A percentile compares a stretch with the other conserved stretches of the same genome.
Conservation (phyloP, 1,140 invertebrate species). For the Drosophila serrata region DNA sequence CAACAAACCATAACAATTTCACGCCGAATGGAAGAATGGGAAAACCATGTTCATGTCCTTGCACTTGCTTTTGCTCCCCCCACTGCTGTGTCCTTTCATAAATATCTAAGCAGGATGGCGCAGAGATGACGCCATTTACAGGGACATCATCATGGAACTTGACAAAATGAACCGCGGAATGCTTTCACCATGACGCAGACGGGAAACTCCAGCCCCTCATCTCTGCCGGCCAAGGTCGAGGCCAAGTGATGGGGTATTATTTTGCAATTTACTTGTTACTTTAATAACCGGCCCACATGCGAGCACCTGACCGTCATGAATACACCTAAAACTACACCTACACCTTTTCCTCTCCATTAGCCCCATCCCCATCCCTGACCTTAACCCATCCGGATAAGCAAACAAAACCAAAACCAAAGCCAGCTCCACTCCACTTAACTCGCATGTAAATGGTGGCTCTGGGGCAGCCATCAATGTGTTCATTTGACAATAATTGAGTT, state of each 20-base stretch:
- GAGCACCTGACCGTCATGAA: conserved; percentile 29
- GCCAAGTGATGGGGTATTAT: conserved; percentile 41
- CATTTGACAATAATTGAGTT: conserved; percentile 54
- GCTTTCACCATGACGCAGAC: conserved; percentile 45
- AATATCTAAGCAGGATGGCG: conserved; percentile 59
- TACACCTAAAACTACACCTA: conserved; percentile 7
- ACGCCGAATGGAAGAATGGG: conserved; percentile 9
- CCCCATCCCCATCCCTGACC: conserved; percentile 34
- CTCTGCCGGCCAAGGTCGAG: conserved; percentile 41
- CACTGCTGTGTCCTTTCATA: conserved; percentile 42
- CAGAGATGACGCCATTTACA: conserved; percentile 56
- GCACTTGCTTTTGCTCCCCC: not conserved
- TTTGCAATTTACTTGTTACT: conserved; percentile 65
- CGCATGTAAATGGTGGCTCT: conserved; percentile 43
- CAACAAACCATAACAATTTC: conserved; percentile 35
- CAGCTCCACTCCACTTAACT: conserved; percentile 17
- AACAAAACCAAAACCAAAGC: conserved; percentile 16
- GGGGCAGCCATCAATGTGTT: conserved; percentile 43
- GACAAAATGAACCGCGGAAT: conserved; percentile 26
- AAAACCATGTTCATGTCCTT: conserved; percentile 28
- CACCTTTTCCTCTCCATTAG: conserved; percentile 1
- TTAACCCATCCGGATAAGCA: conserved; percentile 29
- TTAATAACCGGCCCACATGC: conserved; percentile 55
- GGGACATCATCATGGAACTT: conserved; percentile 19
- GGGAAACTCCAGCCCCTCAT: conserved; percentile 27